These are phyloP conservation scores for Coptodon rendalli DNA, from an alignment of 2,113 vertebrate species.

Conservation along the genomic window DNA sequence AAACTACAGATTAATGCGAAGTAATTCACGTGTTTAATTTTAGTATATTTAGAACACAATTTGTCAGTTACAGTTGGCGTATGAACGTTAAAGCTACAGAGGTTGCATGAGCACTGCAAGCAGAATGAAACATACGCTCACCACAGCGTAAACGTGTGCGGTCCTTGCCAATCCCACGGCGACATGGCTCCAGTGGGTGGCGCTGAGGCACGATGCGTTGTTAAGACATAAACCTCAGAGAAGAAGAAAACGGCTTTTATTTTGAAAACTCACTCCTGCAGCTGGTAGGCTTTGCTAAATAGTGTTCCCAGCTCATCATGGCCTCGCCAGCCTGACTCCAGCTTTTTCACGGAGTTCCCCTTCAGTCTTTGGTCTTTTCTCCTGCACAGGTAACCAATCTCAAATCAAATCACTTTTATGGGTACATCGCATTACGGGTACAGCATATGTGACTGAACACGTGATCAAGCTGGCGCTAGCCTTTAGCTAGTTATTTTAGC, in stretches of 20 bases:
- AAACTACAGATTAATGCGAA: fast-evolving
- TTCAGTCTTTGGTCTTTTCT: background rate
- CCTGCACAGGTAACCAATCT: background rate
- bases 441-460: no score
- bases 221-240: background rate
- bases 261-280: background rate
- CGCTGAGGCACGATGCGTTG: fast-evolving
- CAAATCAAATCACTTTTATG: no score
- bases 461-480: background rate
- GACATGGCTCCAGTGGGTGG: background rate
- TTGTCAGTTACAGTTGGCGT: background rate
- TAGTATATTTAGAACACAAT: background rate
- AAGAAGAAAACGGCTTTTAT: background rate
- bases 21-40: background rate
- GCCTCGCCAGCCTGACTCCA: background rate
- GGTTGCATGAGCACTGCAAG: background rate
- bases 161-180: background rate
- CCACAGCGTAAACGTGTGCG: fast-evolving
- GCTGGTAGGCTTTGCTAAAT: background rate
- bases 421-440: fast-evolving
- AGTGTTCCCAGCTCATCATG: background rate
- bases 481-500: background rate
- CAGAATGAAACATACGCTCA: background rate
- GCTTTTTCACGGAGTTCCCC: fast-evolving
- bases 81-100: background rate